Evolutionary conservation across 2,113 vertebrate species (phyloP).

Genomic region (Bufo gargarizans): DNA sequence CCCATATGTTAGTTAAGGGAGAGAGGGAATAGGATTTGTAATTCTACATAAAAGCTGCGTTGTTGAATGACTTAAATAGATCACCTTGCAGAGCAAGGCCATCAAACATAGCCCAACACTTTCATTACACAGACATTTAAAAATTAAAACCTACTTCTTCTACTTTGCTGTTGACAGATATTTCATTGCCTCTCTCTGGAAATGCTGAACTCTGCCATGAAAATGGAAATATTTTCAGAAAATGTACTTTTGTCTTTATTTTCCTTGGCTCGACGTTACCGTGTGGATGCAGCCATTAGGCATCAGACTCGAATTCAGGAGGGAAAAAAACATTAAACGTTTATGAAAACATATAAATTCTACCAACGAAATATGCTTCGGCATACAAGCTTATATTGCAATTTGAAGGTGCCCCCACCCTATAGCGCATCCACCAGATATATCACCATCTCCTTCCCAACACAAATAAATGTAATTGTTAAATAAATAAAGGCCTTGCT

Average conservation of each 20-base stretch:
- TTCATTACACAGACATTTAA: slow-evolving; percentile 47
- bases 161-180: slow-evolving; percentile 60
- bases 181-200: slow-evolving; percentile 64
- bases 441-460: slow-evolving; percentile 31
- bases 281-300: slow-evolving; percentile 59
- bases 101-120: slow-evolving; percentile 53
- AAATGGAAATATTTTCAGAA: slow-evolving; percentile 60
- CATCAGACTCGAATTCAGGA: slow-evolving; percentile 61
- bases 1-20: slow-evolving; percentile 56
- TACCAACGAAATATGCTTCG: slow-evolving; percentile 58
- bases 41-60: slow-evolving; percentile 14
- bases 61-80: slow-evolving; percentile 39
- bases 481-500: slow-evolving; percentile 32
- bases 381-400: slow-evolving; percentile 64
- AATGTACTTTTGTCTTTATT: slow-evolving; percentile 66
- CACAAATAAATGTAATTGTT: slow-evolving; percentile 54
- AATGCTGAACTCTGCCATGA: slow-evolving; percentile 63
- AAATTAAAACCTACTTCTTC: slow-evolving; percentile 53
- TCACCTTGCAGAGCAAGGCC: slow-evolving; percentile 49
- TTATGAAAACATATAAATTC: slow-evolving; percentile 67
- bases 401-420: slow-evolving; percentile 61
- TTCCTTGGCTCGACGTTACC: slow-evolving; percentile 66
- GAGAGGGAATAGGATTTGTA: slow-evolving; percentile 41
- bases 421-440: slow-evolving; percentile 7
- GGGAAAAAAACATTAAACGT: slow-evolving; percentile 64